Base-by-base conservation (phyloP, 2,113 vertebrate genomes). In the Engraulis encrasicolus region DNA sequence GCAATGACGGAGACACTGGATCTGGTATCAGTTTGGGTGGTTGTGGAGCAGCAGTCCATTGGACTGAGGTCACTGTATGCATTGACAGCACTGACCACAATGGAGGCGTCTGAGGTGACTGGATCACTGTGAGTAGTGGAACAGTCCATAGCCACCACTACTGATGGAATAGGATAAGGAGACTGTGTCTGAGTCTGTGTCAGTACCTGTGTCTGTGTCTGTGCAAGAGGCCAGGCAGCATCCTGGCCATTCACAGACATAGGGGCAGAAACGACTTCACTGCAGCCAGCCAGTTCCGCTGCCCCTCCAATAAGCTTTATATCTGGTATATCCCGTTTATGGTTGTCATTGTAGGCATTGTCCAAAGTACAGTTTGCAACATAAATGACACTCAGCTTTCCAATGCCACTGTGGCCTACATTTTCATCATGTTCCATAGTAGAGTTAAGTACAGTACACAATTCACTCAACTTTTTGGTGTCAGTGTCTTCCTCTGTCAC, bases 131-230 rank as follows among this genome's bases (percentile, higher is more conserved):
- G 49, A 78, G 71, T 36, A 78, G 50, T 58, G 23, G 74, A 6
- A 4, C 23, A 18, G 2, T 31, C 79, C 14, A 49, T 31, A 80
- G 77, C 45, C 27, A 89, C 85, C 49, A 49, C 85, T 19, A 9
- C 11, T 31, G 23, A 71, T 34, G 85, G 36, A 74, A 58, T 1
- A 36, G 36, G 50, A 50, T 0, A 31, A 18, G 23, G 14, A 14
- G 18, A 17, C 38, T n/a, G n/a, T n/a, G n/a, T n/a, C n/a, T n/a
- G n/a, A n/a, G n/a, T n/a, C n/a, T n/a, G n/a, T n/a, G n/a, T n/a
- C n/a, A n/a, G n/a, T n/a, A n/a, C n/a, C n/a, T n/a, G n/a, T n/a
- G n/a, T n/a, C n/a, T n/a, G n/a, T n/a, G n/a, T n/a, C n/a, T 82
- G 71, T 34, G 58, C 31, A 9, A 38, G 45, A 40, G 48, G 34